Evolutionary conservation across 1,140 invertebrate species (phyloP), one percentile per base, ranked within the genome.

Genomic region (Heterodera carotae): DNA sequence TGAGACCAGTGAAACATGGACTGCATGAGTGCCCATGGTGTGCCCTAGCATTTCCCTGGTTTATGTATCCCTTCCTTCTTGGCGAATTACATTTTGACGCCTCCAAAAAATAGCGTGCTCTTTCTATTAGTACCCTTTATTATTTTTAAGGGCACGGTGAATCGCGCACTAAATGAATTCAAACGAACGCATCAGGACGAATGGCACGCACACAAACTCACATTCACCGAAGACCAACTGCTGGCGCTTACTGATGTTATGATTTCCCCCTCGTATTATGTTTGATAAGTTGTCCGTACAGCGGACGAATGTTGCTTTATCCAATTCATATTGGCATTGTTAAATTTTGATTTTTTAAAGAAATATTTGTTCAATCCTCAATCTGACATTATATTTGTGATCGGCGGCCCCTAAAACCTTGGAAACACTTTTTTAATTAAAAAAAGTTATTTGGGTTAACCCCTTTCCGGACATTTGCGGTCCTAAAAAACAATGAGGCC

Each of bases 151-250:
- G 88, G 91, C 75, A 94, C 94, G 2, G 94, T 97, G 76, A 91
- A 93, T 69, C 93, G 93, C 84, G 93, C 93, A 7, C 87, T 97
- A n/a, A 92, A 92, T 5, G 92, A 96, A 86, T 97, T 97, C 89
- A 92, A 94, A 25, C 69, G 80, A 2, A 82, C 81, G 7, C 94
- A 97, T 89, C 93, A 94, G 83, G 93, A 95, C 84, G 93, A 93
- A 87, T 97, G 94, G 95, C 91, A 92, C 60, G 91, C 92, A 71
- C 93, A 96, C 88, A 93, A 94, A 79, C 90, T 92, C 74, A 92
- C 93, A 86, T 96, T 98, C 85, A 94, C 93, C 5, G 94, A 96
- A 88, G 93, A 95, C 81, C 94, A 98, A 88, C 89, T 97, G 6
- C 91, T 91, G 34, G 89, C 94, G 29, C 89, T 98, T 10, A 93